Conservation (phyloP, 2,113 vertebrate species). For the Gallinago paraguaiae region DNA sequence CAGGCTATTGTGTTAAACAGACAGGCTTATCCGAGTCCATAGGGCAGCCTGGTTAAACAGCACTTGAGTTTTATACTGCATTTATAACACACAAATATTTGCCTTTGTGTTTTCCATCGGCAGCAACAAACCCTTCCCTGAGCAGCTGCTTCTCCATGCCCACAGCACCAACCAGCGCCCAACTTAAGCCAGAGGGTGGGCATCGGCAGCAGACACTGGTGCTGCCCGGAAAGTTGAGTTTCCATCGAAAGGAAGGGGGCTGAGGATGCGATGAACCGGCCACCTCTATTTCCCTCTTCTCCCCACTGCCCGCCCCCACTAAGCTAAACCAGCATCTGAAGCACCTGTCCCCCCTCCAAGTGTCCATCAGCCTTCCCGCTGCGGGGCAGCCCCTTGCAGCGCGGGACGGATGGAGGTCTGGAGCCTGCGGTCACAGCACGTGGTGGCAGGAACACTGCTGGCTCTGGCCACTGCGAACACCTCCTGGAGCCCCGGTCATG, state of each 20-base stretch:
- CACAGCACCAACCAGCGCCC: rapidly evolving
- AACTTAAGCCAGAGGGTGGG: background rate
- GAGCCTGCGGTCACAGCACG: background rate
- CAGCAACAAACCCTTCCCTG: background rate
- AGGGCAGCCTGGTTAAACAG: slow-evolving; percentile 50
- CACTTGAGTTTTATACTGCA: background rate
- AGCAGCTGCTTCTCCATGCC: background rate
- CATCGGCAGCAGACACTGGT: background rate
- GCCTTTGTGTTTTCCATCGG: rapidly evolving
- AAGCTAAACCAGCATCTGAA: background rate
- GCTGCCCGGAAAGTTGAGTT: background rate
- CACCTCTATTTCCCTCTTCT: background rate
- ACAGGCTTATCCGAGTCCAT: slow-evolving; percentile 37
- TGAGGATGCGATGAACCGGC: background rate
- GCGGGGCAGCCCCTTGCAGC: background rate
- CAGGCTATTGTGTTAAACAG: background rate
- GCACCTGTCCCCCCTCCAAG: background rate
- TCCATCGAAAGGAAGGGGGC: background rate
- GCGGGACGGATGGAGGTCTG: rapidly evolving
- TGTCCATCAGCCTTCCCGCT: rapidly evolving
- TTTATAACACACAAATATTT: slow-evolving; percentile 31
- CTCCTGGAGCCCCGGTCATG: background rate
- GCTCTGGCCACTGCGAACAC: background rate
- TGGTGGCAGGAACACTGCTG: background rate
- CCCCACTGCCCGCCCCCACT: background rate